phyloP scores from a whole-genome alignment of 1,140 invertebrate species.

The Mizuhopecten yessoensis region DNA sequence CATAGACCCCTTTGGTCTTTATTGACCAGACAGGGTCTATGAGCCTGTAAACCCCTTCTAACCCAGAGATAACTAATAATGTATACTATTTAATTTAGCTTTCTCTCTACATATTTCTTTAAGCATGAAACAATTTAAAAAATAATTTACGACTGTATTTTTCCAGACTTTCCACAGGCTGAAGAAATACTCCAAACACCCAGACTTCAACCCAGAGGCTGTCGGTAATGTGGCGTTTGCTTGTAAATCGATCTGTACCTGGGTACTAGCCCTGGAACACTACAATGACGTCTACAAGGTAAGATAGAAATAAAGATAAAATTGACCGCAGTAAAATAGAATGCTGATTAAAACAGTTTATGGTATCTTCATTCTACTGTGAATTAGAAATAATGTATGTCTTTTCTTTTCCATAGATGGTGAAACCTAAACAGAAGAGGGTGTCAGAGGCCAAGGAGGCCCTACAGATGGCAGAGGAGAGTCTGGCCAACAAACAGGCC shows the following conservation, averaged over 20 bases:
- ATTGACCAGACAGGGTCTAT: too few species aligned
- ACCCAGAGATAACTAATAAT: too few species aligned
- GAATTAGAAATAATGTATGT: too few species aligned
- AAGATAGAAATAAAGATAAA: constrained; percentile 6
- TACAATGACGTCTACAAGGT: constrained; percentile 83
- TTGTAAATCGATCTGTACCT: constrained; percentile 82
- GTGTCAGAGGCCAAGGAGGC: constrained; percentile 82
- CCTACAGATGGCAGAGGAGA: constrained; percentile 78
- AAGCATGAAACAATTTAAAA: neutral
- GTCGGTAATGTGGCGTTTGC: constrained; percentile 81
- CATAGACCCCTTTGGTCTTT: too few species aligned
- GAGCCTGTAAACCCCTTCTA: too few species aligned
- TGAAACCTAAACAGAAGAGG: constrained; percentile 82
- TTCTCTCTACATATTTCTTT: neutral
- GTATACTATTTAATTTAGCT: too few species aligned
- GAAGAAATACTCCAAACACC: constrained; percentile 80
- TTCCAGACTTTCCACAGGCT: constrained; percentile 80
- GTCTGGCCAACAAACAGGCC: constrained; percentile 78
- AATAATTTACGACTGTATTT: constrained; percentile 21
- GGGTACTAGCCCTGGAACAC: constrained; percentile 83
- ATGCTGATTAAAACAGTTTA: too few species aligned
- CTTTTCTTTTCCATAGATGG: constrained; percentile 76
- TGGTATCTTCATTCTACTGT: too few species aligned
- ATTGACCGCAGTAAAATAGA: too few species aligned
- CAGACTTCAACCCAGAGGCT: constrained; percentile 81